Evolutionary conservation across 37 sponge, comb jelly and placozoan species (phyloP), one percentile per base, ranked within the genome.

Genomic region (Axinella damicornis): DNA sequence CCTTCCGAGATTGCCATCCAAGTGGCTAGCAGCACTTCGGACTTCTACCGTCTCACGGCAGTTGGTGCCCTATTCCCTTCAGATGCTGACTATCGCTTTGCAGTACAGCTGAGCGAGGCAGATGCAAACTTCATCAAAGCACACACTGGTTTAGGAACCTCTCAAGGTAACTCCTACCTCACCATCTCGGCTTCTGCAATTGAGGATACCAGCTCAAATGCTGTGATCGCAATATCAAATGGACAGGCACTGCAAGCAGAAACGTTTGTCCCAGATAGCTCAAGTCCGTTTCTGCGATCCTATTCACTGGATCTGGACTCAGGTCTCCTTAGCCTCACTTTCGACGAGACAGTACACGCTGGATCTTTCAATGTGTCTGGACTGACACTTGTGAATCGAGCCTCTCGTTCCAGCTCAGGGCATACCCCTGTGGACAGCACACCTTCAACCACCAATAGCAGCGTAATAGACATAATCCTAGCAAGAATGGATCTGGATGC

Each of bases 61-160:
- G 78, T 80, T 57, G 18, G 24, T 18, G 22, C 24, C 0, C 54
- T 95, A 0, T 35, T 91, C 9, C 95, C 95, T n/a, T 53, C 89
- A 18, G 85, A 95, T 81, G 95, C 95, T 64, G 92, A 88, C 31
- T 73, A 75, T 56, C 56, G 37, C 0, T 68, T 96, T 56, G 82
- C 87, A 25, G 59, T 96, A 22, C 56, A 77, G 54, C 71, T 96
- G 21, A 72, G 36, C 30, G 56, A 66, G 25, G 66, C 52, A 14
- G 94, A 96, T 54, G 78, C 91, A 30, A 93, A 96, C 78, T 27
- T 24, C 65, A 91, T 96, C 62, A 96, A 96, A 68, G 61, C 40
- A 15, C 5, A 84, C 31, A 82, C 62, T 19, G 69, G 57, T 9
- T 75, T 93, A 14, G 97, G 92, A 0, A 94, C 92, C 35, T 0